A percentile compares a stretch with the other conserved stretches of the same genome.
phyloP scores from a whole-genome alignment of 2,888 invertebrate genomes.

The Ganaspis brasiliensis region DNA sequence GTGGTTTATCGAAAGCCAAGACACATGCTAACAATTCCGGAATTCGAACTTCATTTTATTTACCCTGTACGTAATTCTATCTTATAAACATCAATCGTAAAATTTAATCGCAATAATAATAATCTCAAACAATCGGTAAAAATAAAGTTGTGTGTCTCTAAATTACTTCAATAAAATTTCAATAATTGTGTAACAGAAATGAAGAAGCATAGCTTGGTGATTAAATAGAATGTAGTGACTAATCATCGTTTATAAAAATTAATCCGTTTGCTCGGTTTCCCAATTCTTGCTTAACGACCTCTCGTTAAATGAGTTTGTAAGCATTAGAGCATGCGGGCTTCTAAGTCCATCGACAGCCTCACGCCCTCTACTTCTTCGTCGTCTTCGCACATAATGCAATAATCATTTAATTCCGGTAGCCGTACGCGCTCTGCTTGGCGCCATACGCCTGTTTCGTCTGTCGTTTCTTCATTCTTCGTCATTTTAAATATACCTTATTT shows the following conservation, averaged over 20 bases:
- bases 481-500: slow-evolving; percentile 68
- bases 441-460: slow-evolving; percentile 79
- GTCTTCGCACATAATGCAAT: slow-evolving; percentile 75
- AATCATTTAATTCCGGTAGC: slow-evolving; percentile 80
- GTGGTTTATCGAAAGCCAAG: too few species aligned
- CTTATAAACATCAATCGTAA: too few species aligned
- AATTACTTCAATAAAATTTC: neutral
- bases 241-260: slow-evolving; percentile 69
- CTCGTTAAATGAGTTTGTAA: slow-evolving; percentile 56
- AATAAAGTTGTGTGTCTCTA: too few species aligned
- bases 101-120: too few species aligned
- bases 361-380: slow-evolving; percentile 42
- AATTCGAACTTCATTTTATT: too few species aligned
- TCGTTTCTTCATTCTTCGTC: slow-evolving; percentile 72
- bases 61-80: too few species aligned
- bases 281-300: slow-evolving; percentile 48
- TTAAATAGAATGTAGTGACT: neutral
- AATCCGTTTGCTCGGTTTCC: slow-evolving; percentile 75
- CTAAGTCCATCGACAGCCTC: slow-evolving; percentile 45
- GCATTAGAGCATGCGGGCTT: slow-evolving; percentile 59
- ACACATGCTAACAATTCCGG: too few species aligned
- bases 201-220: slow-evolving; percentile 12
- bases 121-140: too few species aligned
- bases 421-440: slow-evolving; percentile 79
- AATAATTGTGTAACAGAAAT: neutral